Evolutionary conservation across 2,888 invertebrate genomes (phyloP), one percentile per base, ranked within the genome.

Genomic region (Lasioglossum vierecki): DNA sequence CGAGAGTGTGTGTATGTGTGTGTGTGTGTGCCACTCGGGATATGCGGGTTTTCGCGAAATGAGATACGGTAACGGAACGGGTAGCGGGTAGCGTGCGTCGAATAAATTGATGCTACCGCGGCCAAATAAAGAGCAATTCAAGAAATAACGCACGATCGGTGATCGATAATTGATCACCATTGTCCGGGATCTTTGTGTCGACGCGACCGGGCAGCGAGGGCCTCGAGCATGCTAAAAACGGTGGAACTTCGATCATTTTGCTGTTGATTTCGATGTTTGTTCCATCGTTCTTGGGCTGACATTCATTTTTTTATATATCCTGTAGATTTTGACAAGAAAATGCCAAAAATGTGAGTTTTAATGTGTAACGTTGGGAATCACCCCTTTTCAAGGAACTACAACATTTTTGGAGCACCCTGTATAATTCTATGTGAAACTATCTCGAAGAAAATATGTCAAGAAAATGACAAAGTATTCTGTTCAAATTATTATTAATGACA

Each of bases 81-180:
- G 60, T 60, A 13, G 60, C 60, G 13, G 60, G 2, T 4, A 60
- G 66, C 66, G 66, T 66, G 66, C 15, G 35, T 66, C 30, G 66
- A 66, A 66, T 66, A 35, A 66, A 35, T 35, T 35, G 66, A 30
- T 35, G 35, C 35, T 66, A 44, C 44, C 44, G 46, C 46, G 18
- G 18, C 71, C 71, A 72, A 72, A 72, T 72, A 44, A 72, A 72
- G 44, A 46, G 46, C 44, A 72, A 72, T 72, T 46, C 46, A 18
- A 44, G 44, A 26, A 26, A 15, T 72, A 72, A 72, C 26, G 26
- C 71, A 26, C 46, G 71, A 46, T 72, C 46, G 71, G 71, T 44
- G 71, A 26, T 26, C 44, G 71, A 44, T 72, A 72, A 26, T 72
- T 72, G 46, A 72, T 72, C 26, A 46, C 71, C 44, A 26, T 46